Base-by-base conservation (phyloP, 2,888 invertebrate species). In the Malthinus seriepunctatus region DNA sequence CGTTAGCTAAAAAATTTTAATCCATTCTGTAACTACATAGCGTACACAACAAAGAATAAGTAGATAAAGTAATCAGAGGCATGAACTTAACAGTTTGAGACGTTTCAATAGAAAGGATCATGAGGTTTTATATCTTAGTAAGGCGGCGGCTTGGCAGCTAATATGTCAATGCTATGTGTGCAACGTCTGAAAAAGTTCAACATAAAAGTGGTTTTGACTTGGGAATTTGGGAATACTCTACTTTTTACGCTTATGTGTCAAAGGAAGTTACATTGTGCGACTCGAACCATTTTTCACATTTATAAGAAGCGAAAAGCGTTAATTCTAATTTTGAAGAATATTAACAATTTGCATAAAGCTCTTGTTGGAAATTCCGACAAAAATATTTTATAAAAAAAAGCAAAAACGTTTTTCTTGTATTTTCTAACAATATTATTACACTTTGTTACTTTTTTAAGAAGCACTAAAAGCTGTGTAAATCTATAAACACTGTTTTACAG, bases 401-500 rank as follows among this genome's bases (percentile, higher is more conserved):
- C 39, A 8, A 1, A 15, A 15, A 39, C 1, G 9, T 8, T 14
- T 32, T 37, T 23, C 50, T 49, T 37, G 35, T 50, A 64, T 66
- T 64, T 63, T 57, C 62, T 67, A 65, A 64, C 63, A 65, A 63
- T 60, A 51, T 62, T 58, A 62, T 51, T 47, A 56, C 61, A 62
- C 53, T 56, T 51, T 37, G 51, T 42, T 51, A 56, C 56, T 60
- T 51, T 51, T 51, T 62, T 56, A 62, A 54, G 63, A 63, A 63
- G 64, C 63, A 58, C 58, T 67, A 67, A 67, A 66, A 66, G 66
- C 67, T 63, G 60, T 55, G 63, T 65, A 63, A 67, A 65, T 67
- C 64, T 63, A 67, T 67, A 67, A 66, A 67, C 62, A 66, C 54
- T 62, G 62, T 63, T 66, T 66, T 64, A 63, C 60, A 63, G 62